Conservation (phyloP, 2,113 vertebrate species). For the Polypterus senegalus region DNA sequence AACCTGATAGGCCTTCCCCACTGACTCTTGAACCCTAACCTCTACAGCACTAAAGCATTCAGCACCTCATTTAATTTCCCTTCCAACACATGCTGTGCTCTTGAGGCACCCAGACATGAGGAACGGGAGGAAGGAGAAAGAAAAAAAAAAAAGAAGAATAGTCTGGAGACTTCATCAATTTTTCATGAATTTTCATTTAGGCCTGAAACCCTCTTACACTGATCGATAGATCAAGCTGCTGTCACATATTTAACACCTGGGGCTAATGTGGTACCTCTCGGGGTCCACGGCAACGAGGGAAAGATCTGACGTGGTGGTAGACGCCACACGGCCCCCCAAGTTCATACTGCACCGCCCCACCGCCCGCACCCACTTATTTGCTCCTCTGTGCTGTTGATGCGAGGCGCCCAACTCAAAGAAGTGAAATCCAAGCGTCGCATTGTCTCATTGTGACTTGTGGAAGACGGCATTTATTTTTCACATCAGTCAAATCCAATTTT, state of each 20-base stretch:
- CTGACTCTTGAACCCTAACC: constrained; percentile 49
- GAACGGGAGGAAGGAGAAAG: constrained; percentile 42
- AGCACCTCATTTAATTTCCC: constrained; percentile 55
- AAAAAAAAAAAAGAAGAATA: constrained; percentile 55
- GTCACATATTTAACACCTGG: constrained; percentile 85
- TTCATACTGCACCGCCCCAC: too few species aligned
- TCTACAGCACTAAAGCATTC: constrained; percentile 45
- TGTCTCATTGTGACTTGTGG: not conserved
- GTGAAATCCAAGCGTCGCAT: constrained; percentile 22
- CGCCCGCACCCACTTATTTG: not conserved
- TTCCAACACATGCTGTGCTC: constrained; percentile 13
- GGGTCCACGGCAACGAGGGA: constrained; percentile 36
- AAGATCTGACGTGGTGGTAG: constrained; percentile 39
- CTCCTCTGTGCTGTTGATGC: constrained; percentile 12
- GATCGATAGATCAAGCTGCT: constrained; percentile 96
- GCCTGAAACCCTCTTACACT: constrained; percentile 70
- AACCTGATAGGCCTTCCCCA: constrained; percentile 24
- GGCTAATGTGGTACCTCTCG: constrained; percentile 54
- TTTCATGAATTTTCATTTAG: constrained; percentile 98
- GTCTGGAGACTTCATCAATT: constrained; percentile 86
- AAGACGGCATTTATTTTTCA: constrained; percentile 7
- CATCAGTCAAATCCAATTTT: too few species aligned
- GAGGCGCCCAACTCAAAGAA: constrained; percentile 3
- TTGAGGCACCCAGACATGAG: constrained; percentile 26
- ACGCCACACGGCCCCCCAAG: constrained; percentile 9